Evolutionary conservation across 1,140 invertebrate species (phyloP), one percentile per base, ranked within the genome.

Genomic region (Zaprionus africanus): DNA sequence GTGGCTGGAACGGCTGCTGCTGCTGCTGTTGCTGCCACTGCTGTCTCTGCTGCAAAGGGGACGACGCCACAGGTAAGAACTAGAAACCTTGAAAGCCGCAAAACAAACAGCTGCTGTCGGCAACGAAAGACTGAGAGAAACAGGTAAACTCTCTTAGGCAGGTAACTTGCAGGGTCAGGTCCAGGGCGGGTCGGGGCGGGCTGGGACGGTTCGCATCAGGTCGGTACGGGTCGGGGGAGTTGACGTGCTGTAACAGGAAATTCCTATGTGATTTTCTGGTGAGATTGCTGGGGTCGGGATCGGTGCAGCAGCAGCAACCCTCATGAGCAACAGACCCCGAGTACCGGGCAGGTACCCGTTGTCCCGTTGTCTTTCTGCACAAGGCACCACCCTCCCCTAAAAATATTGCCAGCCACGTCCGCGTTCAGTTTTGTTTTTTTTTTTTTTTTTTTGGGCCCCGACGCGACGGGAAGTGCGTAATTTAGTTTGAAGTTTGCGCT

Each of bases 191-290:
- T 65, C 34, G 31, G 28, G 9, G n/a, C 36, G 36, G 68, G 12
- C 54, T 26, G 60, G 24, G 41, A 22, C 24, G 51, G 15, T 7
- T n/a, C 36, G 24, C 7, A 17, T 65, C 22, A 15, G 15, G 41
- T n/a, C 41, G 41, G 41, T 13, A 19, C 71, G 65, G 72, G 57
- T 68, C 62, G 68, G 69, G 65, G 75, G 59, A 65, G 70, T 59
- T 24, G 38, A 76, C 49, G 60, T 68, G 78, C 78, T 90, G 82
- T 85, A 83, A 90, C 85, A 90, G 86, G 85, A 90, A 90, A 90
- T 90, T 90, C 85, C 86, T 90, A 90, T 90, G 85, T 90, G 85
- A 90, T 88, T 90, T 90, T 90, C 85, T 78, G 79, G 76, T 79
- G 79, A 90, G 85, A 90, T 90, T 90, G 84, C 84, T 88, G 77